Percentiles rank a stretch among this genome's conserved stretches.
Conservation (phyloP, 37 sponge, comb jelly and placozoan species). For the Bolinopsis microptera region DNA sequence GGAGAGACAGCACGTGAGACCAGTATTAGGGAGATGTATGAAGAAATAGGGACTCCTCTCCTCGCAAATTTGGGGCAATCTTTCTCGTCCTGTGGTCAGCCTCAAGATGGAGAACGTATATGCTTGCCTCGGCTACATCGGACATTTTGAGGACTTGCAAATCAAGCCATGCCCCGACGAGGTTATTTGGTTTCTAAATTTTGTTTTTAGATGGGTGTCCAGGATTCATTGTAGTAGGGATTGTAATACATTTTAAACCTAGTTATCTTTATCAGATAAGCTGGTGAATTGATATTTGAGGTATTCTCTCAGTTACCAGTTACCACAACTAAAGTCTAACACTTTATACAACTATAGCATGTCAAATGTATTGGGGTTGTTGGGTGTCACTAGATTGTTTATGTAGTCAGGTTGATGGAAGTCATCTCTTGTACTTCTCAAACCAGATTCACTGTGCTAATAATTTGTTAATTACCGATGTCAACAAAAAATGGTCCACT, state of each 20-base stretch:
- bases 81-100: slow-evolving; percentile 16
- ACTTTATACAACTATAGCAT: neutral
- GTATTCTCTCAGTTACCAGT: too few species aligned
- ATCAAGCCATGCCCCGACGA: neutral
- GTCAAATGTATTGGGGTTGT: neutral
- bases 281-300: too few species aligned
- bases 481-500: slow-evolving; percentile 10
- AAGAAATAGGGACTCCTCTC: slow-evolving; percentile 31
- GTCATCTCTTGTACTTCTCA: slow-evolving; percentile 15
- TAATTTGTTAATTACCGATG: neutral
- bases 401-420: neutral
- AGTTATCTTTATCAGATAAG: neutral
- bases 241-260: too few species aligned
- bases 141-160: neutral
- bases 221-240: neutral
- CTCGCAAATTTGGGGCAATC: neutral
- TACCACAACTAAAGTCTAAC: too few species aligned
- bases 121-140: slow-evolving; percentile 38
- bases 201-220: too few species aligned
- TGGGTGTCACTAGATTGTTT: too few species aligned
- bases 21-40: slow-evolving; percentile 52
- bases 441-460: neutral
- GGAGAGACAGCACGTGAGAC: slow-evolving; percentile 44
- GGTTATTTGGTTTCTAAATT: too few species aligned
- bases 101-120: slow-evolving; percentile 64